Base-by-base conservation (phyloP, 2,888 invertebrate species). In the Ptycholaimellus sp. region DNA sequence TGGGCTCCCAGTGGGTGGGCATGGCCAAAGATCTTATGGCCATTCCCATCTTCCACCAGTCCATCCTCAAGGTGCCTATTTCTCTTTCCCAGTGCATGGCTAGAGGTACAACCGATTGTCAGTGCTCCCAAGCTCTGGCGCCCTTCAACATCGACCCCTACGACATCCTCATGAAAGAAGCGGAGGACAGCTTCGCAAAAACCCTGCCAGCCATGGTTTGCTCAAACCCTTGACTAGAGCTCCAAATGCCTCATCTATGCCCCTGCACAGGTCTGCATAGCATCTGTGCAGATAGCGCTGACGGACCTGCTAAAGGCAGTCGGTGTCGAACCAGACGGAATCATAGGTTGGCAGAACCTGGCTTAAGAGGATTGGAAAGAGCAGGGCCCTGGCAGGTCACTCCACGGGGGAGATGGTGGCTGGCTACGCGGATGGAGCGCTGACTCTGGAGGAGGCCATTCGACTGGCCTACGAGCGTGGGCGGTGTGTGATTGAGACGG, bases 1-100 rank as follows among this genome's bases (percentile, higher is more conserved):
- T 90, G 87, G 90, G 87, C 9, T 74, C 78, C 33, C 87, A 90
- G 63, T 87, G 85, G 85, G 69, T 75, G 32, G 80, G 79, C 50
- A 87, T 87, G 85, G 83, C 73, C 6, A 16, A 29, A 7, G 19
- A 22, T 4, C 17, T 41, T 35, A 30, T 39, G 31, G 13, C 5
- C n/a, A 13, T 40, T 16, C 9, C 14, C 19, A 14, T 11, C 7
- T 40, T 40, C 32, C 9, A 11, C 5, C 9, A 25, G 3, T 14
- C 39, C 13, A 38, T 38, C 13, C 11, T 69, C 45, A 72, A 71
- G 43, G 74, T n/a, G n/a, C n/a, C n/a, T n/a, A n/a, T n/a, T n/a
- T n/a, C n/a, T n/a, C n/a, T n/a, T n/a, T n/a, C n/a, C n/a, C n/a
- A n/a, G n/a, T n/a, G n/a, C n/a, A n/a, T n/a, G n/a, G n/a, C n/a